These are phyloP conservation scores for Epistrophella euchroma DNA, from an alignment of 2,888 invertebrate genomes.

Conservation along the genomic window DNA sequence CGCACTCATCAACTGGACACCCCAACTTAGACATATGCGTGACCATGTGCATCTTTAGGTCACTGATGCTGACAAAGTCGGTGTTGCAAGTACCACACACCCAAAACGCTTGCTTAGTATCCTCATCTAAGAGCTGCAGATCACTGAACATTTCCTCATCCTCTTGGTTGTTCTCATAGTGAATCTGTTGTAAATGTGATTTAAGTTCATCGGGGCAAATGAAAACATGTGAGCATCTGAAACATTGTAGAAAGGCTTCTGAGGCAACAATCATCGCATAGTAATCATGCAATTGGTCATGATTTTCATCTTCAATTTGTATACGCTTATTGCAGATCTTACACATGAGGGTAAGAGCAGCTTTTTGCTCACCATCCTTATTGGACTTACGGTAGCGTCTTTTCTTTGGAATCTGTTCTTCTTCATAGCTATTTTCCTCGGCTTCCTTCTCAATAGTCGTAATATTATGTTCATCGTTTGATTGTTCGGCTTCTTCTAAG, in stretches of 20 bases:
- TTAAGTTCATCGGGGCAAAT: constrained; percentile 55
- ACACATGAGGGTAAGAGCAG: constrained; percentile 53
- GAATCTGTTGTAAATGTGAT: constrained; percentile 51
- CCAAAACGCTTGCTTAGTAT: constrained; percentile 36
- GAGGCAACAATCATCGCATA: constrained; percentile 48
- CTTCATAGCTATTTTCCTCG: constrained; percentile 21
- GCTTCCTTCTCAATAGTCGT: background rate
- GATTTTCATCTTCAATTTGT: constrained; percentile 61
- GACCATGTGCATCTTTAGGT: constrained; percentile 71
- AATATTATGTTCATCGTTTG: constrained; percentile 35
- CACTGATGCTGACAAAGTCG: constrained; percentile 42
- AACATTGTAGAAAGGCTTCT: constrained; percentile 56
- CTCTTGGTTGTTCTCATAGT: constrained; percentile 49
- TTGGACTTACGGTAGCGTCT: constrained; percentile 41
- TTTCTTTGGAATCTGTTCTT: constrained; percentile 36
- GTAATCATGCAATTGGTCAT: constrained; percentile 62
- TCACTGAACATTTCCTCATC: constrained; percentile 53
- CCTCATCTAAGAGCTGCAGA: constrained; percentile 60
- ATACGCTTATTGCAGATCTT: constrained; percentile 71
- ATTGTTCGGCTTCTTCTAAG: constrained; percentile 36
- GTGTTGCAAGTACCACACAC: constrained; percentile 57
- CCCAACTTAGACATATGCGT: constrained; percentile 60
- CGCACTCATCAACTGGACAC: constrained; percentile 60
- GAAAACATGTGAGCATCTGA: constrained; percentile 51
- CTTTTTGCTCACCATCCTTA: constrained; percentile 58